Base-by-base conservation (phyloP, 2,888 invertebrate species). In the Microctonus aethiopoides region DNA sequence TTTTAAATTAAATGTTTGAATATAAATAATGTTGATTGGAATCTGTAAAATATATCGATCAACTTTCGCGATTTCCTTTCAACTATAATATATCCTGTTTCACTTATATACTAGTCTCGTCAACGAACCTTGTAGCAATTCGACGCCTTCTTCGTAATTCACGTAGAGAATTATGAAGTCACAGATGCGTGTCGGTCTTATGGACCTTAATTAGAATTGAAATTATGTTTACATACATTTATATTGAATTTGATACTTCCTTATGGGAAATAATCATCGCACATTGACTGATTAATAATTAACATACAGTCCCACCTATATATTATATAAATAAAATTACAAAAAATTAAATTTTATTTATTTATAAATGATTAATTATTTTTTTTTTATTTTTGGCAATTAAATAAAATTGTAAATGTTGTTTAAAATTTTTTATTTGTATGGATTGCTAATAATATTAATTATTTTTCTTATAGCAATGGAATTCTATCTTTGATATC, bases 11-110 rank as follows among this genome's bases (percentile, higher is more conserved):
- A 20, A 4, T 36, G n/a, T n/a, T n/a, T n/a, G n/a, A n/a, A 52
- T 32, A 52, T 34, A 22, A 22, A 13, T 24, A 7, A 22, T 34
- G 26, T 22, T 32, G 24, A 34, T 34, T 46, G 20, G 20, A 46
- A 46, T 46, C 0, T 46, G 16, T 46, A 4, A 16, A 46, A 16
- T 46, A 36, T 13, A 52, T 64, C 36, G 52, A 64, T 65, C 46
- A 65, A 69, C 64, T 69, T 69, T 69, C 60, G 64, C 64, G 52
- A 66, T 60, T 69, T 69, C 69, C 64, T 59, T 69, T 51, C 69
- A 59, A 63, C 56, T 9, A 46, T 63, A 63, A 51, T 4, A 32
- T 68, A 56, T 32, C 57, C 68, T n/a, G 39, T 68, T 68, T 68
- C 63, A 68, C 68, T 68, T 68, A n/a, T n/a, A n/a, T n/a, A n/a